Evolutionary conservation across 2,113 vertebrate species (phyloP).

Genomic region (Macroglossus sobrinus): DNA sequence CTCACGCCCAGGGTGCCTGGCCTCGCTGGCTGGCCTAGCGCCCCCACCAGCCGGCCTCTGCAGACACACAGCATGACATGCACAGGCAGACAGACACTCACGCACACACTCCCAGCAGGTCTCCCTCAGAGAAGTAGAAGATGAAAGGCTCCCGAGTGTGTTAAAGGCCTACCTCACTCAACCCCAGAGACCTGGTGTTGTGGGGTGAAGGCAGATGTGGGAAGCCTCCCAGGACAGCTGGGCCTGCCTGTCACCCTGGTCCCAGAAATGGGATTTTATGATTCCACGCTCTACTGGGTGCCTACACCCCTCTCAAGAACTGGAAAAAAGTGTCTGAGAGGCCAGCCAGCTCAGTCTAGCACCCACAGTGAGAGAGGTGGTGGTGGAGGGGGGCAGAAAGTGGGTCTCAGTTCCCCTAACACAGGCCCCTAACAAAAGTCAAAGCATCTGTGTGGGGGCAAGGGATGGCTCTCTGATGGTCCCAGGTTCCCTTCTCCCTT

Average conservation of each 20-base stretch:
- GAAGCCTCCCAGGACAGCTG: conserved; percentile 62
- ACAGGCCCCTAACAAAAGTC: background rate
- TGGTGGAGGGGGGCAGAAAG: background rate
- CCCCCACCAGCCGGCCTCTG: background rate
- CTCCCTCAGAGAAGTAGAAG: background rate
- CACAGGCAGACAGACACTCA: conserved; percentile 8
- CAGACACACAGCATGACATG: background rate
- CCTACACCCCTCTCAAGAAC: background rate
- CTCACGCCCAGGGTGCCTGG: conserved; percentile 72
- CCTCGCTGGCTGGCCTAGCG: background rate
- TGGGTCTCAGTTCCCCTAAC: background rate
- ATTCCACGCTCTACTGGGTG: background rate
- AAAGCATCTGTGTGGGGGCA: background rate
- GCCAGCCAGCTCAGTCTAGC: background rate
- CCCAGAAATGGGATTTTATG: conserved; percentile 33
- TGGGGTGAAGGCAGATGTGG: conserved; percentile 48
- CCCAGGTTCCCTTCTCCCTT: background rate
- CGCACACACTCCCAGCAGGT: background rate
- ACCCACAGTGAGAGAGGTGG: background rate
- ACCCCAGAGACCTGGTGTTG: background rate
- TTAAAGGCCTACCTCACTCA: conserved; percentile 38
- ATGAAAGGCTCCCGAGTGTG: conserved; percentile 27
- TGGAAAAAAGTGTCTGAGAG: conserved; percentile 1
- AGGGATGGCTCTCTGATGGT: background rate
- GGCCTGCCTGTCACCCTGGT: conserved; percentile 69